Evolutionary conservation across 2,113 vertebrate species (phyloP).

Genomic region (Pollachius pollachius): DNA sequence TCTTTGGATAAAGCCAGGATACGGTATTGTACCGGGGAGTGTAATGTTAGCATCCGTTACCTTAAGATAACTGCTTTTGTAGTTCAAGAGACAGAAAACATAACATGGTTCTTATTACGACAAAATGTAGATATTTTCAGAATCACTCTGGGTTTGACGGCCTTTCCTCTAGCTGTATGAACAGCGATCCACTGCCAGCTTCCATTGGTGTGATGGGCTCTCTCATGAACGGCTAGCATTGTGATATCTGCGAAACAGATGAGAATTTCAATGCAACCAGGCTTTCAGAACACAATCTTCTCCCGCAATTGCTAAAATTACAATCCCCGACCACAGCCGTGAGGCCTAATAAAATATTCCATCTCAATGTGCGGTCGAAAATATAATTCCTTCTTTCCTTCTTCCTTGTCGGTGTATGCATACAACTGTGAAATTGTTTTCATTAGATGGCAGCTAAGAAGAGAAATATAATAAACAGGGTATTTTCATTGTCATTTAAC

Average conservation of each 20-base stretch:
- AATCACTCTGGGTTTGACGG: too few relatives aligned
- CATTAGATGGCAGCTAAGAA: constrained; percentile 21
- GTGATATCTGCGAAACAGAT: too few relatives aligned
- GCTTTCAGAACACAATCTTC: too few relatives aligned
- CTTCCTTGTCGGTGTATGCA: constrained; percentile 30
- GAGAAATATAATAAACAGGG: constrained; percentile 21
- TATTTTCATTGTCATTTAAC: constrained; percentile 4
- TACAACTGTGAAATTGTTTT: constrained; percentile 29
- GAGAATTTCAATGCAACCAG: too few relatives aligned
- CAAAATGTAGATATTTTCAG: too few relatives aligned
- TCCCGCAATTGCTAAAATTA: too few relatives aligned
- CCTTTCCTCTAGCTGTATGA: too few relatives aligned
- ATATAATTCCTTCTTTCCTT: constrained; percentile 16
- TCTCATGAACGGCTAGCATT: too few relatives aligned
- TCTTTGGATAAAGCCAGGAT: not conserved
- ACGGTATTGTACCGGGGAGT: not conserved
- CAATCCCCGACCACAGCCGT: not conserved
- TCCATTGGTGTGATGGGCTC: too few relatives aligned
- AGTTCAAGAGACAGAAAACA: not conserved
- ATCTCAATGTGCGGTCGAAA: constrained; percentile 24
- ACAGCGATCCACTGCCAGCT: too few relatives aligned
- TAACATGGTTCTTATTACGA: constrained; percentile 26
- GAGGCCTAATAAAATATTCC: constrained; percentile 40
- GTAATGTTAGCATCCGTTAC: too few relatives aligned
- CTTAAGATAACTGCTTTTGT: too few relatives aligned